Evolutionary conservation across 2,113 vertebrate genomes (phyloP).

Genomic region (Pavo muticus): DNA sequence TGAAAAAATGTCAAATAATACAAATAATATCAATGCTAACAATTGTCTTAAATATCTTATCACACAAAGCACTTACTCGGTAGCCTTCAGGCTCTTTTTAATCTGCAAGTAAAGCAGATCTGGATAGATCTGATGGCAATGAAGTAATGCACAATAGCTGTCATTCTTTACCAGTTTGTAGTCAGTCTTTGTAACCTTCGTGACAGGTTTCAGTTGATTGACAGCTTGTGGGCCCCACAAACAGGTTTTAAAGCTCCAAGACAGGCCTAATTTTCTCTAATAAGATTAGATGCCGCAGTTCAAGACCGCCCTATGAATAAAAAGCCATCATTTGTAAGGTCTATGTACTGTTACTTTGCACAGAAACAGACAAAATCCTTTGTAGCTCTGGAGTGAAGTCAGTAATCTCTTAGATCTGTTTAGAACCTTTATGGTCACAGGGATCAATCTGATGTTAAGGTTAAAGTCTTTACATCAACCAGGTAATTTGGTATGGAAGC

Average conservation of each 20-base stretch:
- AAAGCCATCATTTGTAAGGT: neutral
- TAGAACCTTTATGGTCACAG: neutral
- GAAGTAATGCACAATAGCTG: neutral
- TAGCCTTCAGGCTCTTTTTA: neutral
- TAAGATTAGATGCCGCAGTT: neutral
- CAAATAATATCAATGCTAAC: neutral
- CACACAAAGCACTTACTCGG: conserved; percentile 6
- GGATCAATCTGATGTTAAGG: neutral
- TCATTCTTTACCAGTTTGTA: neutral
- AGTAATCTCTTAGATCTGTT: neutral
- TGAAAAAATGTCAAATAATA: neutral
- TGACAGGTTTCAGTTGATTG: neutral
- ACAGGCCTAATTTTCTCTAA: neutral
- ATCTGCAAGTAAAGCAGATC: neutral
- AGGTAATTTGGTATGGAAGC: neutral
- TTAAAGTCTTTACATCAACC: neutral
- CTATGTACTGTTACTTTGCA: neutral
- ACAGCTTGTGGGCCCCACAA: neutral
- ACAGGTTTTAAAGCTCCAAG: conserved; percentile 9
- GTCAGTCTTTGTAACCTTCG: neutral
- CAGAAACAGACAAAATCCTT: neutral
- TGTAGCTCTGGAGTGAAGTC: neutral
- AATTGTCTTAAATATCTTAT: neutral
- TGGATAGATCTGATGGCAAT: neutral
- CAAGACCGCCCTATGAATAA: neutral